phyloP scores from a whole-genome alignment of 2,888 invertebrate species.

The Chrysina gloriosa region DNA sequence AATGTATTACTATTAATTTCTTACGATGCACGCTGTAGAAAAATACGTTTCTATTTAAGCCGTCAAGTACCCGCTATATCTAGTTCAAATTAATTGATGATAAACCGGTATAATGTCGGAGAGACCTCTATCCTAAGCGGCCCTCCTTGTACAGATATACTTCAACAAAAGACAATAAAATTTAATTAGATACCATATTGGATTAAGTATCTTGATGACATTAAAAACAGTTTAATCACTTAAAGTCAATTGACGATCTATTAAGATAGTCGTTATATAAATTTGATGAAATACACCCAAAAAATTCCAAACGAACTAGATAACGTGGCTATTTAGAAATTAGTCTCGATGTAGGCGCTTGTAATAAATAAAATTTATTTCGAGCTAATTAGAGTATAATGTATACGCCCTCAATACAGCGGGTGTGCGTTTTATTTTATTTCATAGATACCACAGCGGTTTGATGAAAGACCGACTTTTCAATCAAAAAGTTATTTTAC shows the following conservation, averaged over 20 bases:
- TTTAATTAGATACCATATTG: slow-evolving; percentile 24
- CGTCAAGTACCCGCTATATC: too few relatives aligned
- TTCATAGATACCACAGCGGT: too few relatives aligned
- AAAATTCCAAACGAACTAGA: not conserved
- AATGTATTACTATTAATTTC: too few relatives aligned
- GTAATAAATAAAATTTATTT: not conserved
- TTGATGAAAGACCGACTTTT: too few relatives aligned
- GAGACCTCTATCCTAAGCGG: not conserved
- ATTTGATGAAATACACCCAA: slow-evolving; percentile 15
- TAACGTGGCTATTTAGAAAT: not conserved
- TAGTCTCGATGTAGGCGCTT: not conserved
- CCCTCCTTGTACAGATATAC: not conserved
- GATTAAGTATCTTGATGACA: slow-evolving; percentile 21
- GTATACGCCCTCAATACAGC: too few relatives aligned
- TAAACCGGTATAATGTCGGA: not conserved
- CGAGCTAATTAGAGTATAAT: too few relatives aligned
- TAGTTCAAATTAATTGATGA: not conserved
- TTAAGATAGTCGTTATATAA: slow-evolving; percentile 4
- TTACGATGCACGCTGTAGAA: too few relatives aligned
- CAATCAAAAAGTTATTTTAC: too few relatives aligned
- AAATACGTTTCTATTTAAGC: too few relatives aligned
- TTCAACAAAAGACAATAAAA: slow-evolving; percentile 17
- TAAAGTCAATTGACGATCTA: slow-evolving; percentile 19
- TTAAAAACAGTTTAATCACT: slow-evolving; percentile 27
- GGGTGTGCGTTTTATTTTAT: too few relatives aligned